phyloP scores from a whole-genome alignment of 2,888 invertebrate genomes.

The Melinaea marsaeus region DNA sequence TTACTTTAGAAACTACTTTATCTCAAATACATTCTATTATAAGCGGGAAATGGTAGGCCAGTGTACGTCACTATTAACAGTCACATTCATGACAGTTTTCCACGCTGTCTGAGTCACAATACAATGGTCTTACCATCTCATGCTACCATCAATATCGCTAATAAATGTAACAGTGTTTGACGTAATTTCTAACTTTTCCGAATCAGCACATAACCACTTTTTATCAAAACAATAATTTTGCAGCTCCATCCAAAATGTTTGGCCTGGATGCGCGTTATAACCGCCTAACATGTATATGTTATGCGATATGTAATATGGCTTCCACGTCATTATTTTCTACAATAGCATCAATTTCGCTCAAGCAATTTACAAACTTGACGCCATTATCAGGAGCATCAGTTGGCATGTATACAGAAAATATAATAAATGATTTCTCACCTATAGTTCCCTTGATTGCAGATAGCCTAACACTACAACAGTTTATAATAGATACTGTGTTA shows the following conservation, averaged over 20 bases:
- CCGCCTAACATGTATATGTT: constrained; percentile 8
- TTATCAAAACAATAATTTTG: constrained; percentile 23
- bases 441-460: constrained; percentile 25
- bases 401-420: constrained; percentile 27
- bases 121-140: constrained; percentile 29
- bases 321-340: constrained; percentile 13
- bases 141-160: constrained; percentile 22
- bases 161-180: constrained; percentile 22
- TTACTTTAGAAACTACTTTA: constrained; percentile 7
- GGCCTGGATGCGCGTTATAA: constrained; percentile 17
- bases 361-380: constrained; percentile 19
- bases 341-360: constrained; percentile 21
- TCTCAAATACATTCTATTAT: constrained; percentile 15
- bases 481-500: constrained; percentile 28
- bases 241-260: constrained; percentile 23
- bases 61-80: constrained; percentile 9
- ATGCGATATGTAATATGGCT: too few relatives aligned
- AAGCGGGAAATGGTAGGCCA: constrained; percentile 27
- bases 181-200: constrained; percentile 9
- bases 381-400: constrained; percentile 19
- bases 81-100: constrained; percentile 5
- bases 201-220: constrained; percentile 28
- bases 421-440: constrained; percentile 14
- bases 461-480: constrained; percentile 30
- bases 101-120: constrained; percentile 20